Evolutionary conservation across 1,140 invertebrate genomes (phyloP), one percentile per base, ranked within the genome.

Genomic region (Papilio machaon): DNA sequence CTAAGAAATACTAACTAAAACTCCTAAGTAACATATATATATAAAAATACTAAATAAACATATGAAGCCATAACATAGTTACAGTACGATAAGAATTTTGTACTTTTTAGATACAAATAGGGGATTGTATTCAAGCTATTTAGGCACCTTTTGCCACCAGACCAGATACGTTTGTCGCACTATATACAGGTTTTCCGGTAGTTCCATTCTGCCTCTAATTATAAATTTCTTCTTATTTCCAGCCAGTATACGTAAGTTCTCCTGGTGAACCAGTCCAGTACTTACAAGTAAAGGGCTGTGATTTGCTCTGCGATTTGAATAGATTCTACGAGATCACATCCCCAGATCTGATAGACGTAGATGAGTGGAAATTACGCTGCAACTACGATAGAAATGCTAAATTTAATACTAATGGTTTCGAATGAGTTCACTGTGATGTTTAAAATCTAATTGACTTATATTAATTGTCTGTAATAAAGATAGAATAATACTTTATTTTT

Each of bases 161-260:
- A 43, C 4, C 38, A 43, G 38, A 43, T 6, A 43, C 38, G 38
- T 43, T 43, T 30, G 23, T 30, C 23, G 23, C 2, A 30, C 23
- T 30, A 30, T 2, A 30, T 30, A 30, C 23, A 30, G 23, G 2
- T 30, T 30, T 30, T 30, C 23, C 23, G 23, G 23, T 30, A 30
- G 23, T 30, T 30, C 23, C 23, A 30, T 30, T 30, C 23, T 30
- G 23, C 23, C 2, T 30, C 23, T 30, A 30, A 30, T 30, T 30
- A 30, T 30, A 30, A 30, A 1, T 30, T 30, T 30, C 2, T 43
- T 43, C 38, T 43, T 43, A 30, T 47, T 79, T 79, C 3, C 79
- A 84, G 83, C 81, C 83, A 3, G 52, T 84, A 13, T 84, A 81
- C 80, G 43, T 80, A 0, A 80, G 64, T 10, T 46, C 38, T 11